phyloP scores from a whole-genome alignment of 2,888 invertebrate genomes.

The Meganola albula region DNA sequence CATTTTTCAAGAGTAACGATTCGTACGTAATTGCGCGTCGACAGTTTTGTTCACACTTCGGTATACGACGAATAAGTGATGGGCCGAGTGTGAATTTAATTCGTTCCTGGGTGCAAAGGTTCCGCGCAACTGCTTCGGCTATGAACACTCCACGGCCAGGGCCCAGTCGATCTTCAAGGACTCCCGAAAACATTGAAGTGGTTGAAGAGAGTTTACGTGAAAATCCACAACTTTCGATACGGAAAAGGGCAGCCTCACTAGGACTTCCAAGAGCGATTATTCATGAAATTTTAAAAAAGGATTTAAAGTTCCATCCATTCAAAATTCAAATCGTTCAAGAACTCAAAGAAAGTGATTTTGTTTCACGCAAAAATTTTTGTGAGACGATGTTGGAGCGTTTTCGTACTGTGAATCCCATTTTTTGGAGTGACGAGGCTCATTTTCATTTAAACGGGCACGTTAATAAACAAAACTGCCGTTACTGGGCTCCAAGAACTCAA shows the following conservation, averaged over 20 bases:
- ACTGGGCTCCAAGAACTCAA: slow-evolving; percentile 17
- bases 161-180: slow-evolving; percentile 12
- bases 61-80: slow-evolving; percentile 11
- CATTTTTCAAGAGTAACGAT: slow-evolving; percentile 5
- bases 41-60: slow-evolving; percentile 9
- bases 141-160: slow-evolving; percentile 13
- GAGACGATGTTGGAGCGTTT: slow-evolving; percentile 20
- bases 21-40: slow-evolving; percentile 5
- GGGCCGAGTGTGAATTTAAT: slow-evolving; percentile 10
- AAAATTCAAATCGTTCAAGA: slow-evolving; percentile 22
- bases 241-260: slow-evolving; percentile 14
- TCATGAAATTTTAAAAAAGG: slow-evolving; percentile 16
- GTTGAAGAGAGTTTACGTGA: slow-evolving; percentile 11
- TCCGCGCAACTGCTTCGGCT: slow-evolving; percentile 7
- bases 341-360: slow-evolving; percentile 17
- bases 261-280: slow-evolving; percentile 12
- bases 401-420: slow-evolving; percentile 16
- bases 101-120: slow-evolving; percentile 12
- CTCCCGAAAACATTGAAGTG: slow-evolving; percentile 13
- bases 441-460: slow-evolving; percentile 23
- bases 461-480: slow-evolving; percentile 20
- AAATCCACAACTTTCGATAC: slow-evolving; percentile 15
- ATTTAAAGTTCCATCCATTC: slow-evolving; percentile 16
- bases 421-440: slow-evolving; percentile 36
- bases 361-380: slow-evolving; percentile 17